These are phyloP conservation scores for Proterorhinus semilunaris DNA, from an alignment of 2,113 vertebrate species.

Conservation along the genomic window DNA sequence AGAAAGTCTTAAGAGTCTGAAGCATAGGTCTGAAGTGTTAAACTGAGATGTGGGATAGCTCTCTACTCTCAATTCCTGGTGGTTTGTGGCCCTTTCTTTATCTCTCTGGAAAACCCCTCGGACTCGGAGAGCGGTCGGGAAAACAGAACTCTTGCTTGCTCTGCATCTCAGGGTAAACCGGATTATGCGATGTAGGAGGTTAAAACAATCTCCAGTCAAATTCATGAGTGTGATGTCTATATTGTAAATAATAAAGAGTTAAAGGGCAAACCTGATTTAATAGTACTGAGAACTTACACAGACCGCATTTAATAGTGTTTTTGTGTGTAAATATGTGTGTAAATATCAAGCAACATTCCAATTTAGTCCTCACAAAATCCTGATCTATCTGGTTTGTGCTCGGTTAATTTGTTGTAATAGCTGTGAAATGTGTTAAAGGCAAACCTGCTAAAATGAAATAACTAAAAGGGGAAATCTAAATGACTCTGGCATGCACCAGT, in stretches of 20 bases:
- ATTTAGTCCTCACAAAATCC: not conserved
- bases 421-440: not conserved
- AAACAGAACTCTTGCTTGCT: slow-evolving; percentile 47
- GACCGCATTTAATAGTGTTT: not conserved
- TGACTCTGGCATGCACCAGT: not conserved
- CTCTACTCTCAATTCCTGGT: slow-evolving; percentile 12
- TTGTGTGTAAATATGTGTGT: no score
- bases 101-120: slow-evolving; percentile 48
- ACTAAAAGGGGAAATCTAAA: not conserved
- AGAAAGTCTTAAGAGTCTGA: no score
- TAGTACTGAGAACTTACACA: no score
- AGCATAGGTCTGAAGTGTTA: no score
- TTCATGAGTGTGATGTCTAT: not conserved
- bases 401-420: not conserved
- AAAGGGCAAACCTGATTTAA: not conserved
- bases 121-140: slow-evolving; percentile 17
- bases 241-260: not conserved
- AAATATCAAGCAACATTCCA: not conserved
- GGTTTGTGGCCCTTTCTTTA: slow-evolving; percentile 39
- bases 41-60: not conserved
- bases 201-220: slow-evolving; percentile 7
- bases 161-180: slow-evolving; percentile 13
- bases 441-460: not conserved
- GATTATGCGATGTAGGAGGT: slow-evolving; percentile 19
- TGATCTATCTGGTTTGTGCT: not conserved